Conservation (phyloP, 2,113 vertebrate species). For the Trachemys scripta region DNA sequence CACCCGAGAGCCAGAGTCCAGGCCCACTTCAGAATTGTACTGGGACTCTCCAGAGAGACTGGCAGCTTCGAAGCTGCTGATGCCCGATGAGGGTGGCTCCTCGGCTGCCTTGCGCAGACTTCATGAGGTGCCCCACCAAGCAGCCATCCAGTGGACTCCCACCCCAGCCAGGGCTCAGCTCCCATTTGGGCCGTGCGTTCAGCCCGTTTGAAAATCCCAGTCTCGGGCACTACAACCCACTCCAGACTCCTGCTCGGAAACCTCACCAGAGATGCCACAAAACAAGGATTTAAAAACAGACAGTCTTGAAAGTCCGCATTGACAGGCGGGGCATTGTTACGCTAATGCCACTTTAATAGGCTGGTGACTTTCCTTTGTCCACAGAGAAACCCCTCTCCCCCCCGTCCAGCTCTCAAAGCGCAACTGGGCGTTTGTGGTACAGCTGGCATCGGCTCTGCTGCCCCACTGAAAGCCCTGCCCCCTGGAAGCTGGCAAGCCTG, state of each 20-base stretch:
- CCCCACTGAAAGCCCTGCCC: rapidly evolving
- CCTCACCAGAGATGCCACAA: background rate
- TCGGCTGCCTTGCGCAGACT: background rate
- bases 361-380: background rate
- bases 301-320: background rate
- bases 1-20: background rate
- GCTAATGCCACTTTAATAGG: no score
- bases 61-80: background rate
- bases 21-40: no score
- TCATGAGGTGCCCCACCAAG: background rate
- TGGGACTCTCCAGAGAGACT: background rate
- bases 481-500: background rate
- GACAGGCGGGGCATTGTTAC: background rate
- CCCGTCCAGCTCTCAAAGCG: background rate
- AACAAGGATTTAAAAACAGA: rapidly evolving
- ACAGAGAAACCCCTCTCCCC: background rate
- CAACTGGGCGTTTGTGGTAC: rapidly evolving
- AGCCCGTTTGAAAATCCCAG: background rate
- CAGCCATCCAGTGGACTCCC: background rate
- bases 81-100: background rate
- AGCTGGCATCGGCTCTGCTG: background rate
- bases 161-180: background rate
- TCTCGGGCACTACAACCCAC: background rate
- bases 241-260: background rate
- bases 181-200: background rate